Evolutionary conservation across 53 echinoderm and acorn worm genomes (phyloP).

Genomic region (Crossaster papposus): DNA sequence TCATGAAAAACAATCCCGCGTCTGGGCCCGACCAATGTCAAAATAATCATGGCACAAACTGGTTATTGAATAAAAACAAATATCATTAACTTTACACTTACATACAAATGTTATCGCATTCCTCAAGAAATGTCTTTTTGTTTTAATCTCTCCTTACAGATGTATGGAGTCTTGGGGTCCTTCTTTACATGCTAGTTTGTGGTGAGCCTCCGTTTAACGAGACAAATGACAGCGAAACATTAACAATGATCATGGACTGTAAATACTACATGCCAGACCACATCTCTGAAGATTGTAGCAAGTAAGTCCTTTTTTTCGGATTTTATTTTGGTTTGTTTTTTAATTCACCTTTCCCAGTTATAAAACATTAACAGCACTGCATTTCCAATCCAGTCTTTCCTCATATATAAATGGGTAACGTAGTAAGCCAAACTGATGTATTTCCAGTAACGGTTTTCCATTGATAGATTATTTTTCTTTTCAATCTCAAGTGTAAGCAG

Average conservation of each 20-base stretch:
- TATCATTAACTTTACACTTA: too few species aligned
- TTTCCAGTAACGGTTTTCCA: neutral
- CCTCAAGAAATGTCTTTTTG: neutral
- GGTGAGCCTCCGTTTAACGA: constrained; percentile 98
- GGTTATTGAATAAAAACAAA: too few species aligned
- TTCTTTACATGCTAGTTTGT: constrained; percentile 94
- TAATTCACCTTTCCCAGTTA: too few species aligned
- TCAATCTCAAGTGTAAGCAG: neutral
- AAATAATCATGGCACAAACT: too few species aligned
- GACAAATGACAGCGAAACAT: constrained; percentile 97
- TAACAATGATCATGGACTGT: constrained; percentile 99
- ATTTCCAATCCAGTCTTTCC: neutral
- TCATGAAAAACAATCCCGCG: too few species aligned
- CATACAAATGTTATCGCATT: too few species aligned
- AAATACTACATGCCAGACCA: constrained; percentile 90
- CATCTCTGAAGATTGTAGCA: constrained; percentile 82
- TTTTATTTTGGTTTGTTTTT: neutral
- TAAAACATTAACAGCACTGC: neutral
- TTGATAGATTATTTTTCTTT: neutral
- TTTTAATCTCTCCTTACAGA: constrained; percentile 59
- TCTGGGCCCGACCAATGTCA: too few species aligned
- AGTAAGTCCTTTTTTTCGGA: constrained; percentile 68
- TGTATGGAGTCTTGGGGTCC: constrained; percentile 96
- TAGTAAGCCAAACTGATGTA: neutral
- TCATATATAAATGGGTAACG: neutral